Evolutionary conservation across 2,888 invertebrate species (phyloP), one percentile per base, ranked within the genome.

Genomic region (Dimorphilus gyrociliatus): DNA sequence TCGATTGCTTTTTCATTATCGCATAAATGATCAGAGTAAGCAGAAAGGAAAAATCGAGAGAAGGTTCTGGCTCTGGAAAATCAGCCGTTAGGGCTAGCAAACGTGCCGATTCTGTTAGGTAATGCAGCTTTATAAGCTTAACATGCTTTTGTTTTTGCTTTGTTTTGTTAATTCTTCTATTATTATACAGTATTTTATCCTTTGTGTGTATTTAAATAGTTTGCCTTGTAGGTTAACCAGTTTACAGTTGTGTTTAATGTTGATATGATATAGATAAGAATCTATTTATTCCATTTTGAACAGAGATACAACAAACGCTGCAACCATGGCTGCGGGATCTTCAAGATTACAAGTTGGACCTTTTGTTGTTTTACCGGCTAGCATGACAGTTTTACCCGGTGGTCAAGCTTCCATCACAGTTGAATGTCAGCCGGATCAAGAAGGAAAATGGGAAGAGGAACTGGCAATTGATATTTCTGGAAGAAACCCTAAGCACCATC

Each of bases 341-440:
- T n/a, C n/a, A n/a, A 46, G 55, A 12, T 44, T 60, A 25, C 46
- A 49, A 21, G 45, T 58, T n/a, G 56, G 60, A 16, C 51, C 53
- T 38, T 63, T 58, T 41, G 51, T 50, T 14, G 45, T 63, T 19
- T 54, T 46, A 43, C 62, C 63, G 4, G 56, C 61, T n/a, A 50
- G 51, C 41, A 57, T 55, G 8, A 52, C 51, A 25, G 49, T 63
- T 16, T 40, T 51, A 12, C 51, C 56, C 5, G 51, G 52, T 27
- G 50, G 50, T 13, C 51, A 51, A 27, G 52, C 54, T 35, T 45
- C 45, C 18, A 50, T 63, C 32, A 53, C 50, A 8, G 56, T 62
- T 1, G 63, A 63, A 30, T 60, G 59, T 44, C 44, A 51, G 1
- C 52, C 59, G 2, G 60, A 61, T 35, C 37, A 37, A n/a, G 44